These are phyloP conservation scores for Crocuta crocuta DNA, from an alignment of 2,113 vertebrate species.

Conservation along the genomic window DNA sequence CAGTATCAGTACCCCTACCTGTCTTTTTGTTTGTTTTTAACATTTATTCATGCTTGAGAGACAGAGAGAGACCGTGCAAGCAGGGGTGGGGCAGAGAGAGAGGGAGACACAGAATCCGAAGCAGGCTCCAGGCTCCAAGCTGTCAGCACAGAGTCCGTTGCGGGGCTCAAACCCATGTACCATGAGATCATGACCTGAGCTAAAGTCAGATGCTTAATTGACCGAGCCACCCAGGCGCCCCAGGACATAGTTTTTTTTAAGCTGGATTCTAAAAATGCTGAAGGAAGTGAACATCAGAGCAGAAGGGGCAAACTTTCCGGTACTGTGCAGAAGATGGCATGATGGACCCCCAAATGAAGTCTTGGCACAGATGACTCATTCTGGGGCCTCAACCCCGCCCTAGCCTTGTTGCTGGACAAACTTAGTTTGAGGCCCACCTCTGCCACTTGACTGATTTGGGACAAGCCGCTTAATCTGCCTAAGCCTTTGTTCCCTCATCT, in stretches of 20 bases:
- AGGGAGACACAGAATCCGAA: too few species aligned
- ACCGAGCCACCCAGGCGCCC: too few species aligned
- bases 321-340: neutral
- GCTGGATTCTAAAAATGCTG: neutral
- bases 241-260: neutral
- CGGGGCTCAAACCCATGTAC: too few species aligned
- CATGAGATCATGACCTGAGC: too few species aligned
- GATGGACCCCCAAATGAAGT: neutral
- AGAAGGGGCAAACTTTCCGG: neutral
- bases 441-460: neutral
- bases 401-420: neutral
- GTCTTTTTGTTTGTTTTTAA: too few species aligned
- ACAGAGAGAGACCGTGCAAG: too few species aligned
- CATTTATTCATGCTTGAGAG: too few species aligned
- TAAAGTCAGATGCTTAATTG: too few species aligned
- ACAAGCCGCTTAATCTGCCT: neutral
- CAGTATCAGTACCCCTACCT: too few species aligned
- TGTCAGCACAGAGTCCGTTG: too few species aligned
- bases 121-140: too few species aligned
- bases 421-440: neutral
- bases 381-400: neutral
- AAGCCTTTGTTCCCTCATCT: neutral
- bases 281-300: neutral
- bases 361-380: neutral
- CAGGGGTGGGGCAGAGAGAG: too few species aligned